Conservation (phyloP, 1,140 invertebrate species). For the Bombus consobrinus region DNA sequence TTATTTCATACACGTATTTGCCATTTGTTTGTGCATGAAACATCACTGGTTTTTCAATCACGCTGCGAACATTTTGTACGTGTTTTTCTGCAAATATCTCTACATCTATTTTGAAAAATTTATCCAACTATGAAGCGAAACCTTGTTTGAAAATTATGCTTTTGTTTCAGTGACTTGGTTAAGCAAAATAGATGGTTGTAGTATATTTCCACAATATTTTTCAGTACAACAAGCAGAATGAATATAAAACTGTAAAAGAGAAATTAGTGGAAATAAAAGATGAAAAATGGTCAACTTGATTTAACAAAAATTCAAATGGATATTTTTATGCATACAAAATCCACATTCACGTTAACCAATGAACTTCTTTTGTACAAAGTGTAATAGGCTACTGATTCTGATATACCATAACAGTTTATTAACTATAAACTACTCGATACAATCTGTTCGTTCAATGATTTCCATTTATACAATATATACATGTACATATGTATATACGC, state of each 20-base stretch:
- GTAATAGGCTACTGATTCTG: not conserved
- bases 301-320: not conserved
- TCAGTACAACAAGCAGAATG: no score
- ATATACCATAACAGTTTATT: not conserved
- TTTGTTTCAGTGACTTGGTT: not conserved
- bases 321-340: no score
- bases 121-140: not conserved
- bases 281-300: not conserved
- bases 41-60: not conserved
- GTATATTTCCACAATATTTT: no score
- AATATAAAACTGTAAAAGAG: no score
- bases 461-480: not conserved
- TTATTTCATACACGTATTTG: not conserved
- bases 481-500: not conserved
- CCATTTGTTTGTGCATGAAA: not conserved
- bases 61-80: not conserved
- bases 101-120: not conserved
- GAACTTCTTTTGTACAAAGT: not conserved
- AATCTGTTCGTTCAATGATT: not conserved
- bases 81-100: not conserved
- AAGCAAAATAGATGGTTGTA: no score
- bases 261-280: not conserved
- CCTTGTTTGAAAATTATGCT: not conserved
- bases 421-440: not conserved
- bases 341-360: no score